phyloP scores from a whole-genome alignment of 2,888 invertebrate species.

The Urechis unicinctus region DNA sequence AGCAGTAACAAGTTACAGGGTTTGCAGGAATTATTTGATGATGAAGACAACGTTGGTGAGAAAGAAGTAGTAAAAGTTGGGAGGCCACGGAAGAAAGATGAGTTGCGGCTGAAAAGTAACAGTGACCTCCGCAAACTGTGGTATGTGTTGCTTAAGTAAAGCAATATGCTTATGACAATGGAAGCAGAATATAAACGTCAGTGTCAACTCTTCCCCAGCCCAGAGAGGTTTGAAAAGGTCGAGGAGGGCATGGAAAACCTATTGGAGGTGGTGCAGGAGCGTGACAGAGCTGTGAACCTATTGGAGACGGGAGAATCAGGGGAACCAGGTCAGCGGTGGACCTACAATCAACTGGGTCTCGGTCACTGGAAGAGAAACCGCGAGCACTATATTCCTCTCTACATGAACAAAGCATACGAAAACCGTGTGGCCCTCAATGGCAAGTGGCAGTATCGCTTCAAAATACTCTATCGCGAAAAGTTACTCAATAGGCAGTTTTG shows the following conservation, averaged over 20 bases:
- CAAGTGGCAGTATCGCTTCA: constrained; percentile 17
- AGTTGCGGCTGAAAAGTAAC: constrained; percentile 89
- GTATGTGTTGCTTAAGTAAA: constrained; percentile 87
- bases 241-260: constrained; percentile 91
- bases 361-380: constrained; percentile 11
- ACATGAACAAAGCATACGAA: constrained; percentile 10
- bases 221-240: no score
- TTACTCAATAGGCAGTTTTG: background rate
- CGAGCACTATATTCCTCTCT: constrained; percentile 15
- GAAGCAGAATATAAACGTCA: constrained; percentile 70
- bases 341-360: constrained; percentile 18
- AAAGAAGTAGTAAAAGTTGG: constrained; percentile 66
- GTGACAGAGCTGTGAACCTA: constrained; percentile 81
- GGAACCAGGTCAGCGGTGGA: constrained; percentile 14
- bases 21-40: constrained; percentile 77
- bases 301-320: constrained; percentile 60
- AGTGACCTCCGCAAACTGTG: constrained; percentile 93
- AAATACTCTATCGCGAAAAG: constrained; percentile 16
- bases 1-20: no score
- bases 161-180: constrained; percentile 96
- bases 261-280: constrained; percentile 81
- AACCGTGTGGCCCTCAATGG: constrained; percentile 7
- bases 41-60: constrained; percentile 80
- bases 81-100: constrained; percentile 80
- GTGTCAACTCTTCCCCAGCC: constrained; percentile 71